phyloP scores from a whole-genome alignment of 2,797 vertebrate genomes.

The Pangasius sanitwongsei region DNA sequence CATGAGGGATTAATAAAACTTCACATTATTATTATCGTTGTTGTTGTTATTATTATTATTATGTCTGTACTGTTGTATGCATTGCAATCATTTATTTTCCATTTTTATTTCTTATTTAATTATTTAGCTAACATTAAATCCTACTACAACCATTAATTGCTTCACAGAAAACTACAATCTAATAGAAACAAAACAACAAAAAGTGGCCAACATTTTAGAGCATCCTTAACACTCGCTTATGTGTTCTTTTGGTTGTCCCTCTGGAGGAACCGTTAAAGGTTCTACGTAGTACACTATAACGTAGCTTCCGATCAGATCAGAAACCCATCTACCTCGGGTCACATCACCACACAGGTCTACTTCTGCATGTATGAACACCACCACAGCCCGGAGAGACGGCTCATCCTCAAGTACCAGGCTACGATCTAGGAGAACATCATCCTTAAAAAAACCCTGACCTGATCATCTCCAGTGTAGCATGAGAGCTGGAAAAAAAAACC shows the following conservation, averaged over 20 bases:
- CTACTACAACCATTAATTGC: background rate
- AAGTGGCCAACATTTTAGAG: no score
- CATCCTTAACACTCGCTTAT: no score
- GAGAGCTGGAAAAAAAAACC: slow-evolving; percentile 42
- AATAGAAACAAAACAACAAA: background rate
- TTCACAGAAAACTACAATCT: background rate
- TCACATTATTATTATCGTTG: background rate
- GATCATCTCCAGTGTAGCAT: slow-evolving; percentile 43
- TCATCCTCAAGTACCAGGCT: background rate
- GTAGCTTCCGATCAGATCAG: background rate
- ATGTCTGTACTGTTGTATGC: no score
- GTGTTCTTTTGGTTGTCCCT: background rate
- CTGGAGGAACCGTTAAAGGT: background rate
- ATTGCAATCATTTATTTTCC: background rate
- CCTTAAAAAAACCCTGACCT: background rate
- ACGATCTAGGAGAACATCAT: background rate
- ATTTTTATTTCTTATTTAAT: background rate
- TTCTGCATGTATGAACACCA: background rate
- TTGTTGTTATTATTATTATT: background rate
- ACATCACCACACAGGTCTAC: background rate
- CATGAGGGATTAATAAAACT: no score
- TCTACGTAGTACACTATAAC: background rate
- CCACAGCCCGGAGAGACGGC: background rate
- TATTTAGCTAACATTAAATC: background rate
- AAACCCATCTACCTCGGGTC: background rate